A percentile compares a stretch with the other conserved stretches of the same genome.
phyloP scores from a whole-genome alignment of 2,888 invertebrate genomes.

The Metacarcinus magister region DNA sequence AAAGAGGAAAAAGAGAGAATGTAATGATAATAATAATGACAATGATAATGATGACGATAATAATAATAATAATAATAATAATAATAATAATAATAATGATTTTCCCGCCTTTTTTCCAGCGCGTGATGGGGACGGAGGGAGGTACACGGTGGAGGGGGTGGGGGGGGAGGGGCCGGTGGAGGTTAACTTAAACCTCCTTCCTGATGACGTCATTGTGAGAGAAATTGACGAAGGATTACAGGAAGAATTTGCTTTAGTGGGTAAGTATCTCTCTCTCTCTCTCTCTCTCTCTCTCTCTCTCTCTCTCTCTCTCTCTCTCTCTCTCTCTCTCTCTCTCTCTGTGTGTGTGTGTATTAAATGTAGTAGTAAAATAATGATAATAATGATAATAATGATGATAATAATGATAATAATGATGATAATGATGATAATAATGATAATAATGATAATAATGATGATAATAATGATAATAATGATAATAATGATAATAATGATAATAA shows the following conservation, averaged over 20 bases:
- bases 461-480: not conserved
- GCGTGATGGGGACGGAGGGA: no score
- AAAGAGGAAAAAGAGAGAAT: not conserved
- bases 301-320: no score
- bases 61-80: no score
- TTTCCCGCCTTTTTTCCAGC: not conserved
- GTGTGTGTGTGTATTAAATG: no score
- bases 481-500: not conserved
- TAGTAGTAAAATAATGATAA: no score
- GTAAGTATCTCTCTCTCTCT: conserved; percentile 48
- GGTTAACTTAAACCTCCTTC: conserved; percentile 52
- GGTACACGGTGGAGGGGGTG: conserved; percentile 10
- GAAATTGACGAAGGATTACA: conserved; percentile 38
- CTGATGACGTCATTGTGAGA: conserved; percentile 43
- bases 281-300: not conserved
- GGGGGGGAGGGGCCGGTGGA: not conserved
- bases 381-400: no score
- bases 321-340: no score
- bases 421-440: no score
- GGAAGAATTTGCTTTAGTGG: conserved; percentile 64
- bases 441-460: no score
- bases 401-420: not conserved
- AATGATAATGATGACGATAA: no score
- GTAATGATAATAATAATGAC: no score
- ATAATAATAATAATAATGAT: no score